Evolutionary conservation across 2,113 vertebrate genomes (phyloP).

Genomic region (Oncorhynchus tshawytscha): DNA sequence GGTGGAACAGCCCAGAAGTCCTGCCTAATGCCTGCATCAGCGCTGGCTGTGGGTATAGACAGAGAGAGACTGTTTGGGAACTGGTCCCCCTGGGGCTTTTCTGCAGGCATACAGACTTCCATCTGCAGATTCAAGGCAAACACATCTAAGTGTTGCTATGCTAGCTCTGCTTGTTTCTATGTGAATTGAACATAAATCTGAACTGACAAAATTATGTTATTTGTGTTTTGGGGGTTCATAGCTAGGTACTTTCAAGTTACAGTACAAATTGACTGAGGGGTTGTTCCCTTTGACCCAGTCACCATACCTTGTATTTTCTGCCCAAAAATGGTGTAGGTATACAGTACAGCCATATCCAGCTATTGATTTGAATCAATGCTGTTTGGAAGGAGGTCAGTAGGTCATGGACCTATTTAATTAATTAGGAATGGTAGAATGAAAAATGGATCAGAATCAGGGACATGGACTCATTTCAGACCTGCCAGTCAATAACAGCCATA

Average conservation of each 20-base stretch:
- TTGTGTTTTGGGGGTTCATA: not conserved
- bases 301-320: not conserved
- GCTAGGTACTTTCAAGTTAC: not conserved
- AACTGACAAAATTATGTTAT: not conserved
- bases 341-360: conserved; percentile 14
- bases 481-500: conserved; percentile 74
- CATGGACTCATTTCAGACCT: conserved; percentile 73
- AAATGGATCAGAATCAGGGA: conserved; percentile 74
- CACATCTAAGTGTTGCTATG: conserved; percentile 16
- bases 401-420: conserved; percentile 76
- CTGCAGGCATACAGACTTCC: not conserved
- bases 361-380: conserved; percentile 26
- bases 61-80: conserved; percentile 16
- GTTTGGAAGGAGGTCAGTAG: conserved; percentile 72
- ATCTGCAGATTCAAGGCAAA: conserved; percentile 34
- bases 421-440: conserved; percentile 71
- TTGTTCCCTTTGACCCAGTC: not conserved
- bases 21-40: conserved; percentile 32
- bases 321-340: not conserved
- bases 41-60: conserved; percentile 20
- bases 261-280: not conserved
- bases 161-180: conserved; percentile 2
- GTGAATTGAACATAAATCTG: not conserved
- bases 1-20: conserved; percentile 4
- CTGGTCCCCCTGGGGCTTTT: conserved; percentile 6